Conservation (phyloP, 2,888 invertebrate genomes). For the Leucoma salicis region DNA sequence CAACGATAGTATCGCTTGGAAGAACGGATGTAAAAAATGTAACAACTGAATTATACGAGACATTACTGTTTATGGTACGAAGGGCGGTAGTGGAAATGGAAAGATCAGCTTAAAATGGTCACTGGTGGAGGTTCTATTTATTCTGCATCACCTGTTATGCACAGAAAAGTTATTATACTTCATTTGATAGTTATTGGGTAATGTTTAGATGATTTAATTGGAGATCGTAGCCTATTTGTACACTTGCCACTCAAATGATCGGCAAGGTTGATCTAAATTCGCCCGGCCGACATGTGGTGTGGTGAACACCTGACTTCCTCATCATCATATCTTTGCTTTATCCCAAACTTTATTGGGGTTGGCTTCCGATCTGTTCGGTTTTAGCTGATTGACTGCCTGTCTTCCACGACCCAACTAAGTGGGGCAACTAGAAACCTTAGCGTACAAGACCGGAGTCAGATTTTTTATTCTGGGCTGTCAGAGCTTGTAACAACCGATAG, state of each 20-base stretch:
- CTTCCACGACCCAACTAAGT: too few species aligned
- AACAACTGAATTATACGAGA: slow-evolving; percentile 26
- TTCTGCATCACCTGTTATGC: neutral
- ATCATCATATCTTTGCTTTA: too few species aligned
- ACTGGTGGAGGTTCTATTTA: neutral
- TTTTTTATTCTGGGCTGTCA: too few species aligned
- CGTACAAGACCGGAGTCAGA: too few species aligned
- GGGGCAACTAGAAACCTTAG: too few species aligned
- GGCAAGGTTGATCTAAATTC: neutral
- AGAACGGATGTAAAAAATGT: slow-evolving; percentile 24
- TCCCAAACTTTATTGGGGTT: too few species aligned
- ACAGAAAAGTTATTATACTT: neutral
- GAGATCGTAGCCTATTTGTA: neutral
- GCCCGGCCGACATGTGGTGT: neutral
- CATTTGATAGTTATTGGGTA: too few species aligned
- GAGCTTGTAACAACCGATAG: too few species aligned
- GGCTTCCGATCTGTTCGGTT: too few species aligned
- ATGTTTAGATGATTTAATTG: neutral
- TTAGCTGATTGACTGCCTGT: too few species aligned
- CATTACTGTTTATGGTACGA: slow-evolving; percentile 21
- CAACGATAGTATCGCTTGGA: slow-evolving; percentile 19
- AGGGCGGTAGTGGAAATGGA: slow-evolving; percentile 23
- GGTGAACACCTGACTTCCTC: too few species aligned
- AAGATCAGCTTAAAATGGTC: slow-evolving; percentile 21
- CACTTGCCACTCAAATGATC: neutral